phyloP scores from a whole-genome alignment of 2,888 invertebrate genomes.

The Plagodis dolabraria region DNA sequence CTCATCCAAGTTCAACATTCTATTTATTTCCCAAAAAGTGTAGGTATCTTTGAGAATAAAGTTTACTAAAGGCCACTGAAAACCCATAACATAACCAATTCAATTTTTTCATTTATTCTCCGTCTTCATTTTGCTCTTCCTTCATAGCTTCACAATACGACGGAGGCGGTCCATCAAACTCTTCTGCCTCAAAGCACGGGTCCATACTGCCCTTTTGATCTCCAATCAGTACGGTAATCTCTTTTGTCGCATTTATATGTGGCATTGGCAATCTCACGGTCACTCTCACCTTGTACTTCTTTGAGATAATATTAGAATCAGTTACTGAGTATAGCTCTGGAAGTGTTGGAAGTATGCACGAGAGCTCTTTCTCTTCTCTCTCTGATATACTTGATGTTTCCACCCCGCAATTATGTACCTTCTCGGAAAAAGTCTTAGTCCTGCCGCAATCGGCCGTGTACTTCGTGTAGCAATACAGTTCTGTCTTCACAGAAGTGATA shows the following conservation, averaged over 20 bases:
- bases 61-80: no score
- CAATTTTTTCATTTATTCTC: no score
- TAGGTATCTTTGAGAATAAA: no score
- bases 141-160: constrained; percentile 23
- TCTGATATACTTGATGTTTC: neutral
- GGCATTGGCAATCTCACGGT: constrained; percentile 27
- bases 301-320: constrained; percentile 19
- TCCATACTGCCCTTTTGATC: constrained; percentile 15
- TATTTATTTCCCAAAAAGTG: no score
- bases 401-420: constrained; percentile 9
- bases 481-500: constrained; percentile 15
- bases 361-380: neutral
- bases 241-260: constrained; percentile 23
- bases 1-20: no score
- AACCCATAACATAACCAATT: no score
- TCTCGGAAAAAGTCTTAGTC: neutral
- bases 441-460: constrained; percentile 20
- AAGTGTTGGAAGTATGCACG: constrained; percentile 16
- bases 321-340: constrained; percentile 29
- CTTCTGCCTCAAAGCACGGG: constrained; percentile 2
- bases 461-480: constrained; percentile 23
- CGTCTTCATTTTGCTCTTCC: no score
- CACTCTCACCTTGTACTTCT: constrained; percentile 21
- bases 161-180: constrained; percentile 16
- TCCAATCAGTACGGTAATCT: constrained; percentile 28